These are phyloP conservation scores for Tribolium madens DNA, from an alignment of 1,140 invertebrate genomes.

Conservation along the genomic window DNA sequence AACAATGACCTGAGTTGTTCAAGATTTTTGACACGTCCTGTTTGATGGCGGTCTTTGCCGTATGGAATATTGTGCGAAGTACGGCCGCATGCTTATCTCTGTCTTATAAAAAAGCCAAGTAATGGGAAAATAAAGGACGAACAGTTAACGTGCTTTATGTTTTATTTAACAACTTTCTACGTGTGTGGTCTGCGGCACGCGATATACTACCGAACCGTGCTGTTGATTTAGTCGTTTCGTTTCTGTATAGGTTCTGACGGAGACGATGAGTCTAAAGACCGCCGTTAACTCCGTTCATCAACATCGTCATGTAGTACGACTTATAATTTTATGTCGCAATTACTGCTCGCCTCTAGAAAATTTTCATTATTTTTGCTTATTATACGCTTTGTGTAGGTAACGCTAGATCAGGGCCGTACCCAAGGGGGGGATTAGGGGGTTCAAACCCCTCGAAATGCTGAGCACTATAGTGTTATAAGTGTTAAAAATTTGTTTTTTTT, in stretches of 20 bases:
- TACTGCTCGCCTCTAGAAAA: background rate
- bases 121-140: slow-evolving; percentile 61
- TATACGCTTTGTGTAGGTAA: background rate
- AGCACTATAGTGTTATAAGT: too few species aligned
- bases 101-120: slow-evolving; percentile 33
- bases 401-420: too few species aligned
- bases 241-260: slow-evolving; percentile 37
- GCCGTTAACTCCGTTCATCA: slow-evolving; percentile 33
- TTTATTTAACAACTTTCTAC: slow-evolving; percentile 65
- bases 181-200: slow-evolving; percentile 64
- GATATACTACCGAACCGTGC: slow-evolving; percentile 58
- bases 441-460: too few species aligned
- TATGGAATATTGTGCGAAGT: slow-evolving; percentile 20
- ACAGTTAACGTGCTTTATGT: slow-evolving; percentile 65
- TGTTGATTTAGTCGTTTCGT: slow-evolving; percentile 55
- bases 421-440: background rate
- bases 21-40: slow-evolving; percentile 35
- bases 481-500: too few species aligned
- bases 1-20: slow-evolving; percentile 31
- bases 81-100: slow-evolving; percentile 35
- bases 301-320: slow-evolving; percentile 33
- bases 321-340: slow-evolving; percentile 38
- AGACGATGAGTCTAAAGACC: slow-evolving; percentile 38
- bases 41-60: slow-evolving; percentile 23
- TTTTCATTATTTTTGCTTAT: slow-evolving; percentile 1